Conservation (phyloP, 2,113 vertebrate genomes). For the Paratilapia polleni region DNA sequence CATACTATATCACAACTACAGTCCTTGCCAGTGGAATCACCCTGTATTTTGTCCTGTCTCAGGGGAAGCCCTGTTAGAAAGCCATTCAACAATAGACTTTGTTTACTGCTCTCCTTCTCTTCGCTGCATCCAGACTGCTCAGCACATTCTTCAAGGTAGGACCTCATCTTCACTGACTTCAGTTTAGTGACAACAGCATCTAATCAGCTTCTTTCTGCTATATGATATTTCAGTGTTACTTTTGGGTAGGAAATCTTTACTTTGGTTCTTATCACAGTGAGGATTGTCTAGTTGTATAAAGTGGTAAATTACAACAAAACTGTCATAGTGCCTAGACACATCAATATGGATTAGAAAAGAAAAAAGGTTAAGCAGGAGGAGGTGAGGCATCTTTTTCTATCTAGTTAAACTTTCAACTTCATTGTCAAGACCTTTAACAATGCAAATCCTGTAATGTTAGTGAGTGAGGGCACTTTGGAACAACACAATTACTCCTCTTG, state of each 20-base stretch:
- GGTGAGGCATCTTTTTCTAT: background rate
- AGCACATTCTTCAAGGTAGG: slow-evolving; percentile 93
- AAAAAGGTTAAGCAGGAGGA: background rate
- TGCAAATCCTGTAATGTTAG: background rate
- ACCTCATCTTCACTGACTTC: background rate
- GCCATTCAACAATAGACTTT: slow-evolving; percentile 87
- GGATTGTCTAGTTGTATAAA: background rate
- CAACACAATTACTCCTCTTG: background rate
- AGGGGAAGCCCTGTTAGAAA: slow-evolving; percentile 96
- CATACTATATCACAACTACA: background rate
- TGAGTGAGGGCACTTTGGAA: background rate
- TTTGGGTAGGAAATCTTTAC: background rate
- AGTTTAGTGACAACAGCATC: background rate
- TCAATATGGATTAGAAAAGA: background rate
- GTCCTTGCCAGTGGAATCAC: background rate
- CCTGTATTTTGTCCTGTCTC: slow-evolving; percentile 20
- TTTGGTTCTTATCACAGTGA: background rate
- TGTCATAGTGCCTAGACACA: background rate
- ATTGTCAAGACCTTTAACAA: background rate
- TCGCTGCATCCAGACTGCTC: slow-evolving; percentile 96
- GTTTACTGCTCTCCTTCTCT: slow-evolving; percentile 96
- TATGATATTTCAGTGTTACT: background rate
- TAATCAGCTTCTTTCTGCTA: background rate
- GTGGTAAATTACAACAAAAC: background rate
- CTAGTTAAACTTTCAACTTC: background rate